Conservation (phyloP, 2,797 vertebrate genomes). For the Molossus alvarezi region DNA sequence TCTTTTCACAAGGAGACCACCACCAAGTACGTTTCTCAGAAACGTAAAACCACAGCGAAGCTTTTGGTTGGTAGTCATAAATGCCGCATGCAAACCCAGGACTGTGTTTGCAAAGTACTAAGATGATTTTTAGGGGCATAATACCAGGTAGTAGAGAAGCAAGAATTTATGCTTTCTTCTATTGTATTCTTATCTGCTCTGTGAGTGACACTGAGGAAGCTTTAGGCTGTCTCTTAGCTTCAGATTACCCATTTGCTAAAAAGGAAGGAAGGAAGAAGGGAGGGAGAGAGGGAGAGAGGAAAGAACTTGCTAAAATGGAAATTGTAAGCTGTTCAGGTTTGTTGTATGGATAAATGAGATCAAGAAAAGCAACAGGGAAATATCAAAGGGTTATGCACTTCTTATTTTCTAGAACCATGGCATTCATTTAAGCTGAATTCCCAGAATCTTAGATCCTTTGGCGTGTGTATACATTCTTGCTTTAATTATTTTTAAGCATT, state of each 20-base stretch:
- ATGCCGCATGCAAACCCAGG: neutral
- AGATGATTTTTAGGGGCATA: neutral
- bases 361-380: neutral
- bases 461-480: neutral
- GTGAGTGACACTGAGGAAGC: neutral
- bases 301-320: neutral
- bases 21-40: neutral
- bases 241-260: neutral
- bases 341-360: neutral
- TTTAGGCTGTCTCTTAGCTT: neutral
- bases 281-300: neutral
- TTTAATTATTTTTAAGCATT: slow-evolving; percentile 48
- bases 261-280: neutral
- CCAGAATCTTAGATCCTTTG: neutral
- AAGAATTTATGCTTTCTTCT: neutral
- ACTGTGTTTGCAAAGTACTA: neutral
- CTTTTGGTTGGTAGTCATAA: neutral
- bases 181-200: neutral
- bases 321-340: neutral
- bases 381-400: neutral
- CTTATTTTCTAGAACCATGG: neutral
- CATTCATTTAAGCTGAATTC: neutral
- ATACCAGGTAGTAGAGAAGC: neutral
- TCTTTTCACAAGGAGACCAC: neutral
- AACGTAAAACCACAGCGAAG: neutral